These are phyloP conservation scores for Deilephila elpenor DNA, from an alignment of 2,888 invertebrate species.

Conservation along the genomic window DNA sequence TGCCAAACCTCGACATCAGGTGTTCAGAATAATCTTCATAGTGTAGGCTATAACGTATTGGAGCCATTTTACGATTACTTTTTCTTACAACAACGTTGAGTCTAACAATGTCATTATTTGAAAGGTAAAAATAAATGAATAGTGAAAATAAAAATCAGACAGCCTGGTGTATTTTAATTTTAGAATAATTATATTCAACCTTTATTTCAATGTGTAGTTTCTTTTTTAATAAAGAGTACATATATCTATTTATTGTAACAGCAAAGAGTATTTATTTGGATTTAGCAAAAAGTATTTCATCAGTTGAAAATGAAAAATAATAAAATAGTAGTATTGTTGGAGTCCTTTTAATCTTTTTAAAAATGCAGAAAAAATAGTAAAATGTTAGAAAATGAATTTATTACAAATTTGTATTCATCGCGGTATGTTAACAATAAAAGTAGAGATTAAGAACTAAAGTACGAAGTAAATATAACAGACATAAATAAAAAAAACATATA, in stretches of 20 bases:
- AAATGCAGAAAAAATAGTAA: conserved; percentile 80
- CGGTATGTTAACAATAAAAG: conserved; percentile 35
- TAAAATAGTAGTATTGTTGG: conserved; percentile 51
- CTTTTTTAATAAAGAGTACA: not conserved
- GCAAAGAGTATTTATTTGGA: not conserved
- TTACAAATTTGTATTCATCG: conserved; percentile 82
- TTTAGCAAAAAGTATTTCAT: not conserved
- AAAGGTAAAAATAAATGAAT: conserved; percentile 50
- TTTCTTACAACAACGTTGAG: not conserved
- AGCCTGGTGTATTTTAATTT: not conserved
- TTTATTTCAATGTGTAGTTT: not conserved
- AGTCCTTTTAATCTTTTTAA: conserved; percentile 79
- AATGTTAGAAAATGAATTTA: conserved; percentile 81
- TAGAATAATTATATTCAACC: conserved; percentile 3
- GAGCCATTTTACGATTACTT: conserved; percentile 66
- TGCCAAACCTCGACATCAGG: conserved; percentile 88
- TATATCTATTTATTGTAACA: not conserved
- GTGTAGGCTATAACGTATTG: conserved; percentile 86
- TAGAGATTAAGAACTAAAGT: conserved; percentile 42
- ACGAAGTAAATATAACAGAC: conserved; percentile 46
- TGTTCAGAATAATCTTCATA: conserved; percentile 89
- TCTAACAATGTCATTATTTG: conserved; percentile 13
- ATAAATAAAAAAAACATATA: conserved; percentile 39
- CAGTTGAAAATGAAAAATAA: conserved; percentile 33
- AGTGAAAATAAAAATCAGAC: conserved; percentile 40